These are phyloP conservation scores for Meiosimyza decipiens DNA, from an alignment of 2,888 invertebrate genomes.

Conservation along the genomic window DNA sequence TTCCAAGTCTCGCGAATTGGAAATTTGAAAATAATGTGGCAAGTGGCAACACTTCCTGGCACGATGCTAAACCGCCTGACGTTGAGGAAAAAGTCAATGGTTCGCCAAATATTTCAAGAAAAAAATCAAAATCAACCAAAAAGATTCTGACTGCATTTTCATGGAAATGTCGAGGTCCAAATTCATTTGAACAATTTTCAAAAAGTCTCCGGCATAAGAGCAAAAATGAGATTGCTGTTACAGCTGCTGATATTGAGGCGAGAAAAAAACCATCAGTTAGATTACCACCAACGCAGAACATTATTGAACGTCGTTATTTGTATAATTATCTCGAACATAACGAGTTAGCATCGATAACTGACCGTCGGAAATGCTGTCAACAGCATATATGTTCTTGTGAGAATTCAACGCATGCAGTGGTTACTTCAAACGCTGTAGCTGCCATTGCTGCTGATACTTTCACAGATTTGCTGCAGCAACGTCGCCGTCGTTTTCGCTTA, in stretches of 20 bases:
- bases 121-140: background rate
- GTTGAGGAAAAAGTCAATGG: too few species aligned
- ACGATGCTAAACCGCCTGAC: background rate
- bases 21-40: background rate
- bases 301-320: constrained; percentile 47
- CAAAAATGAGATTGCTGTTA: background rate
- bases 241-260: background rate
- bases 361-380: background rate
- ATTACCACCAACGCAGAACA: constrained; percentile 41
- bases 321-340: constrained; percentile 41
- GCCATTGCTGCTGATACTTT: constrained; percentile 27
- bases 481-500: constrained; percentile 47
- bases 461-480: constrained; percentile 42
- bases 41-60: background rate
- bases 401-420: constrained; percentile 14
- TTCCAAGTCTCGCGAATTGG: constrained; percentile 34
- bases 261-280: constrained; percentile 25
- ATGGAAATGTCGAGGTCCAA: too few species aligned
- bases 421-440: constrained; percentile 16
- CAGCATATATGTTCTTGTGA: constrained; percentile 11
- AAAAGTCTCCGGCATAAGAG: constrained; percentile 11
- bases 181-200: too few species aligned
- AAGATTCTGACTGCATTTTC: too few species aligned
- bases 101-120: constrained; percentile 22
- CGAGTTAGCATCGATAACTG: constrained; percentile 2